phyloP scores from a whole-genome alignment of 2,888 invertebrate genomes.

The Balanococcus diminutus region DNA sequence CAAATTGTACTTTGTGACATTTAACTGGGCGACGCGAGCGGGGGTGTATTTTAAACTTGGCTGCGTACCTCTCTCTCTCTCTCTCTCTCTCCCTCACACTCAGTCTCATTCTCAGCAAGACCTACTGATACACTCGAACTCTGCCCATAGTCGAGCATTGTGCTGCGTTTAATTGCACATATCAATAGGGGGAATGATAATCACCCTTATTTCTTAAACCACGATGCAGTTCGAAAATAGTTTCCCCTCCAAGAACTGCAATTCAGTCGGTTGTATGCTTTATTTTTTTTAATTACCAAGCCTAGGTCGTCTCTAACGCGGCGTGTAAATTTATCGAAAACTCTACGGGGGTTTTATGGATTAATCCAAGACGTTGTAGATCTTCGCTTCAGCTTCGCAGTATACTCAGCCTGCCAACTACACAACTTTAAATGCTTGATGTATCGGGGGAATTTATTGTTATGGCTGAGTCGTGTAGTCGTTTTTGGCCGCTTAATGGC shows the following conservation, averaged over 20 bases:
- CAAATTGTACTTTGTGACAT: slow-evolving; percentile 49
- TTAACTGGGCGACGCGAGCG: neutral
- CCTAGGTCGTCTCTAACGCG: neutral
- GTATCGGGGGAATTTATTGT: slow-evolving; percentile 14
- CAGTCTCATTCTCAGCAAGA: too few relatives aligned
- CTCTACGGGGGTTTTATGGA: neutral
- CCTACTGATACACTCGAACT: too few relatives aligned
- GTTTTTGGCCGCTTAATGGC: slow-evolving; percentile 5
- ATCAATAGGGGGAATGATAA: slow-evolving; percentile 44
- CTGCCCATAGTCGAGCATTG: neutral
- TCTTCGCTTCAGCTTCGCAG: neutral
- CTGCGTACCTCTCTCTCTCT: neutral
- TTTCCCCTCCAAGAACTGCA: too few relatives aligned
- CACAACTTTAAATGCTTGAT: neutral
- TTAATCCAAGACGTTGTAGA: slow-evolving; percentile 6
- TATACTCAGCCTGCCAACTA: neutral
- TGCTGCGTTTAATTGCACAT: slow-evolving; percentile 45
- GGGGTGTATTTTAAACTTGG: neutral
- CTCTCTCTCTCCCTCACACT: too few relatives aligned
- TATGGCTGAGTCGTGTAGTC: neutral
- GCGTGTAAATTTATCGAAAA: neutral
- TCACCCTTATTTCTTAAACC: slow-evolving; percentile 33
- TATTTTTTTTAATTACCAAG: neutral
- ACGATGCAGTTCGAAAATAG: neutral
- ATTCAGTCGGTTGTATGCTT: too few relatives aligned